Conservation (phyloP, 2,797 vertebrate genomes). For the Artibeus jamaicensis region DNA sequence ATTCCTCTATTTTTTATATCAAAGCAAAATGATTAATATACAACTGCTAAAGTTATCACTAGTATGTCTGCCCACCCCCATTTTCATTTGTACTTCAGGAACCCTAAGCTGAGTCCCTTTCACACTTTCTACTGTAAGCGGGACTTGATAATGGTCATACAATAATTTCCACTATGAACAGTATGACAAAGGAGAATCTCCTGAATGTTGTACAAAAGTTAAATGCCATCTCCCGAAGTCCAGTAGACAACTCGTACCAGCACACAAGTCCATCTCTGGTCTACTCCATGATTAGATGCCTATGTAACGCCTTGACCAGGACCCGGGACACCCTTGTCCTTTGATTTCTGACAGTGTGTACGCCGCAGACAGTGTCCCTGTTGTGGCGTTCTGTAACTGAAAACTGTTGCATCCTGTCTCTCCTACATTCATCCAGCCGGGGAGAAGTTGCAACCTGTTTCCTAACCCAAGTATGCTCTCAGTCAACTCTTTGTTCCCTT, state of each 20-base stretch:
- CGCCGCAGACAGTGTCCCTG: not conserved
- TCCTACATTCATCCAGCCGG: not conserved
- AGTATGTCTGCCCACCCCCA: not conserved
- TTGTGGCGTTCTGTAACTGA: not conserved
- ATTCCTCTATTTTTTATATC: constrained; percentile 39
- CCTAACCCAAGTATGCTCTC: not conserved
- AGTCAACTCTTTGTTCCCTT: not conserved
- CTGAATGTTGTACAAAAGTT: not conserved
- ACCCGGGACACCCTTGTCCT: not conserved
- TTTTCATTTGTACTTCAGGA: constrained; percentile 4
- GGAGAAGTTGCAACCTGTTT: not conserved
- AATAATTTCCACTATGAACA: not conserved
- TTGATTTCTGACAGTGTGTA: not conserved
- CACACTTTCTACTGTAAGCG: not conserved
- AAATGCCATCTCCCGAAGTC: not conserved
- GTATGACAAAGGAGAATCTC: not conserved
- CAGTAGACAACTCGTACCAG: not conserved
- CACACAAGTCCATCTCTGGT: not conserved
- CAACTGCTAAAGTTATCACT: constrained; percentile 21
- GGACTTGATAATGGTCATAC: not conserved
- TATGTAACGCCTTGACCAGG: not conserved
- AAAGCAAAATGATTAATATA: constrained; percentile 42
- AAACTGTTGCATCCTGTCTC: not conserved
- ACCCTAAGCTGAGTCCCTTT: not conserved
- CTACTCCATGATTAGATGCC: not conserved